phyloP scores from a whole-genome alignment of 2,888 invertebrate species.

The Drosophila demipolita region DNA sequence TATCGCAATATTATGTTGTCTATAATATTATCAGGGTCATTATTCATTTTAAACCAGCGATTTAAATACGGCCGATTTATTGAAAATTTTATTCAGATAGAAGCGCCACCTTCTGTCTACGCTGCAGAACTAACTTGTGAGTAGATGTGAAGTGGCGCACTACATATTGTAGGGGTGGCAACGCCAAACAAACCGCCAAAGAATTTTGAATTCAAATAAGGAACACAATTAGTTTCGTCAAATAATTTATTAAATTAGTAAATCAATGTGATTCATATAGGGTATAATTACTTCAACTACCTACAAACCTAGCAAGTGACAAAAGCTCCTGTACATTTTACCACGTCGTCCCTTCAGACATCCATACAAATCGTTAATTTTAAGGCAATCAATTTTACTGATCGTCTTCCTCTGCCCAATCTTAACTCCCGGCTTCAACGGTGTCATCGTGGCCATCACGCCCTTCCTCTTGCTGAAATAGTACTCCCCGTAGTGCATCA shows the following conservation, averaged over 20 bases:
- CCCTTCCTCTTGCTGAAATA: constrained; percentile 88
- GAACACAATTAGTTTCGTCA: not conserved
- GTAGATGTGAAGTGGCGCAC: not conserved
- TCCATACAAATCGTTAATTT: constrained; percentile 89
- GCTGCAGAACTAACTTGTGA: not conserved
- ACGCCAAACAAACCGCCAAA: constrained; percentile 1
- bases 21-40: not conserved
- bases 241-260: constrained; percentile 51
- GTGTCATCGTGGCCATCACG: constrained; percentile 87
- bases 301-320: constrained; percentile 81
- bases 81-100: no score
- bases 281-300: constrained; percentile 11
- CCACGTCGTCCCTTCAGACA: constrained; percentile 85
- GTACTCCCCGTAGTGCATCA: constrained; percentile 91
- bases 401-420: constrained; percentile 88
- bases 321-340: constrained; percentile 83
- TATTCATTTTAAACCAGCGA: not conserved
- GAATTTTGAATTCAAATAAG: constrained; percentile 1
- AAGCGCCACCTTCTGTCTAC: constrained; percentile 18
- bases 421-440: constrained; percentile 86
- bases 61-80: not conserved
- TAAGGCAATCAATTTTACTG: constrained; percentile 89
- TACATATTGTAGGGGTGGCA: not conserved
- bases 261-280: constrained; percentile 81
- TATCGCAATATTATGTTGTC: not conserved